A percentile compares a stretch with the other conserved stretches of the same genome.
These are phyloP conservation scores for Mactromeris polynyma DNA, from an alignment of 2,888 invertebrate genomes.

Conservation along the genomic window DNA sequence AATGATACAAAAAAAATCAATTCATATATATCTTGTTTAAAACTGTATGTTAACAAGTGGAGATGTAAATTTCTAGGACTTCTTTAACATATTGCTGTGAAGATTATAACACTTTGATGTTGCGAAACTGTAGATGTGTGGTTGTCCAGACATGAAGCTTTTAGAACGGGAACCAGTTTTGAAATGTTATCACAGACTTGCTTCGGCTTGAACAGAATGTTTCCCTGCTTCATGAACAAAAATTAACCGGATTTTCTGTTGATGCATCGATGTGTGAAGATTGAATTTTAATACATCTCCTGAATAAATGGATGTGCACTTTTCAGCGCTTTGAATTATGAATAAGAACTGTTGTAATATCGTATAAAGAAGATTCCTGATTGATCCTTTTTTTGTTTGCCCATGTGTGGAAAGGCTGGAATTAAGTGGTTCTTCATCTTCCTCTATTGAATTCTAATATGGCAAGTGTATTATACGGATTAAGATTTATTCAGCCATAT, in stretches of 20 bases:
- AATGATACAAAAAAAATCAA: conserved; percentile 1
- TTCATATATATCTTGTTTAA: neutral
- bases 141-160: neutral
- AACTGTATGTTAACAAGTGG: neutral
- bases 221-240: neutral
- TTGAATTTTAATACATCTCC: neutral
- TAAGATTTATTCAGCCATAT: neutral
- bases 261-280: neutral
- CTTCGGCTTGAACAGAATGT: neutral
- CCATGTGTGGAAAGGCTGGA: neutral
- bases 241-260: neutral
- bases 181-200: neutral
- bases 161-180: neutral
- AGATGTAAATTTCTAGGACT: neutral
- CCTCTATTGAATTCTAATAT: neutral
- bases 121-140: neutral
- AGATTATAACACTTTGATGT: neutral
- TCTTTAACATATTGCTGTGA: neutral
- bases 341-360: neutral
- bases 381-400: neutral
- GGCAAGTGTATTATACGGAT: neutral
- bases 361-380: neutral
- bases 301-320: neutral
- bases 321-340: neutral
- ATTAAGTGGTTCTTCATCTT: neutral